A percentile compares a stretch with the other conserved stretches of the same genome.
Evolutionary conservation across 2,113 vertebrate species (phyloP).

Genomic region (Saiga tatarica): DNA sequence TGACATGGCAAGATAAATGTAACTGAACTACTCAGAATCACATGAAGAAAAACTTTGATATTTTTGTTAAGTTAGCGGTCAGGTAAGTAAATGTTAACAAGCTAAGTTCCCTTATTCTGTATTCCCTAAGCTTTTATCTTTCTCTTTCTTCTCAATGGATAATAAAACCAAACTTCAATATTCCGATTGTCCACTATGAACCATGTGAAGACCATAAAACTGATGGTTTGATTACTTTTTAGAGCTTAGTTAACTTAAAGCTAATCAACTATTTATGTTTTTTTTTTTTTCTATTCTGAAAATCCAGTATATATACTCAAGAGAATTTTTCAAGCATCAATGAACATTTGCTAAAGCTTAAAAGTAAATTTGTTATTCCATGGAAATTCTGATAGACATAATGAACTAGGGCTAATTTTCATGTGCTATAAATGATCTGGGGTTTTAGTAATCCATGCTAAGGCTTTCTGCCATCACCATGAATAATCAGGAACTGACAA

Average conservation of each 20-base stretch:
- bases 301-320: background rate
- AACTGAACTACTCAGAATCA: background rate
- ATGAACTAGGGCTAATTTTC: slow-evolving; percentile 21
- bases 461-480: slow-evolving; percentile 20
- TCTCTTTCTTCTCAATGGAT: background rate
- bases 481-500: slow-evolving; percentile 61
- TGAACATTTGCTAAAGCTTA: background rate
- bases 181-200: background rate
- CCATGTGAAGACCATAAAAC: background rate
- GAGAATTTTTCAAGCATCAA: background rate
- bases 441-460: slow-evolving; percentile 42
- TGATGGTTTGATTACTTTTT: background rate
- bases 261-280: background rate
- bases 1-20: background rate
- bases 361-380: background rate
- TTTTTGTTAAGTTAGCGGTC: background rate
- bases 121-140: background rate
- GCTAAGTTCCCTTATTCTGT: background rate
- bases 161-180: background rate
- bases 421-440: background rate
- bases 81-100: background rate
- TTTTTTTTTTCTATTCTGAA: background rate
- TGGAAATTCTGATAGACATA: background rate
- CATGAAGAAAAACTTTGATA: background rate
- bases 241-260: background rate